phyloP scores from a whole-genome alignment of 2,888 invertebrate genomes.

The Autographa pulchrina region DNA sequence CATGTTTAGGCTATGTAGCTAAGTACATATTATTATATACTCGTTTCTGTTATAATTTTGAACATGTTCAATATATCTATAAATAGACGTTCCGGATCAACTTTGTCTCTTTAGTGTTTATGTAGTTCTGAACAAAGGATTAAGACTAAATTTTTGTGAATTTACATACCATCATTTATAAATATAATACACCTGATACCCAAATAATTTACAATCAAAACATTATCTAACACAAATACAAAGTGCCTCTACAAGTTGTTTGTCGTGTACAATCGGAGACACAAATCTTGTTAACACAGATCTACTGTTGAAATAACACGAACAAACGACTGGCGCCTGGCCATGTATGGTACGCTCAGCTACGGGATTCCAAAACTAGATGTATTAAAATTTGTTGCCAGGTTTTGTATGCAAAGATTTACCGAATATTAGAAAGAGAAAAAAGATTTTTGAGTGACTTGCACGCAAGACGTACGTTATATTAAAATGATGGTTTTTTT shows the following conservation, averaged over 20 bases:
- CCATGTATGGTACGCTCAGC: neutral
- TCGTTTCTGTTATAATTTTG: too few relatives aligned
- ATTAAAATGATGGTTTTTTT: too few relatives aligned
- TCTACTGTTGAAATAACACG: slow-evolving; percentile 5
- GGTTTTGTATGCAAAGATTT: neutral
- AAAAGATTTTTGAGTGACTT: too few relatives aligned
- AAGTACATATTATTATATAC: too few relatives aligned
- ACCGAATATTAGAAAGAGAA: too few relatives aligned
- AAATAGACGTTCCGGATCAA: too few relatives aligned
- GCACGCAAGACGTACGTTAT: too few relatives aligned
- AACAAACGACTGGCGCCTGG: neutral
- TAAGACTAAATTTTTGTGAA: too few relatives aligned
- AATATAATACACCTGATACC: neutral
- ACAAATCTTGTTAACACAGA: slow-evolving; percentile 9
- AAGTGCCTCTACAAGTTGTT: slow-evolving; percentile 6
- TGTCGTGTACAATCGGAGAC: slow-evolving; percentile 5
- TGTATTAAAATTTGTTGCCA: neutral
- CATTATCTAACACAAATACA: slow-evolving; percentile 1
- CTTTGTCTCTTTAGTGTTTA: too few relatives aligned
- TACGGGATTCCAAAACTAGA: neutral
- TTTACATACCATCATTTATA: neutral
- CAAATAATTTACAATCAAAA: neutral
- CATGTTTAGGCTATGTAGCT: too few relatives aligned
- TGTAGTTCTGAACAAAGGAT: too few relatives aligned
- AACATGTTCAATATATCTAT: too few relatives aligned